Evolutionary conservation across 2,797 vertebrate species (phyloP).

Genomic region (Bufotes viridis): DNA sequence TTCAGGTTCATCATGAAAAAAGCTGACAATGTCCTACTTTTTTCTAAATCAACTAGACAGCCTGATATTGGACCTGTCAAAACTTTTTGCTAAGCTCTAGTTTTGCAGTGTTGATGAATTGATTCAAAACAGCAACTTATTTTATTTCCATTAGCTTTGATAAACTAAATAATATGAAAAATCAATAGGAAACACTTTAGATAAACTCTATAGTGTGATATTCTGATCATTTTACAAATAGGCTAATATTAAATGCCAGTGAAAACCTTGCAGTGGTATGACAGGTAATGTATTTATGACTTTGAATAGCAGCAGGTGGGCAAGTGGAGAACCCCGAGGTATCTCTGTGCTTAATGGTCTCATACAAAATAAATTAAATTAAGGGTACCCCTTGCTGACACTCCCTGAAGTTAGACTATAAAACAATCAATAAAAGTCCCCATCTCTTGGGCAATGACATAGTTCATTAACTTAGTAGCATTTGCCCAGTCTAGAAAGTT

Average conservation of each 20-base stretch:
- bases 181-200: conserved; percentile 34
- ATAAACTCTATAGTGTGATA: conserved; percentile 22
- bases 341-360: conserved; percentile 58
- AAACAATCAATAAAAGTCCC: conserved; percentile 55
- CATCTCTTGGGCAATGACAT: conserved; percentile 38
- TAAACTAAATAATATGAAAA: conserved; percentile 44
- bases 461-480: conserved; percentile 45
- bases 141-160: conserved; percentile 43
- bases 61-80: neutral
- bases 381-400: conserved; percentile 54
- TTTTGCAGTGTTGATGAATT: neutral
- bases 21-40: neutral
- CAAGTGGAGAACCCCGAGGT: conserved; percentile 52
- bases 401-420: conserved; percentile 50
- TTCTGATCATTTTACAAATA: conserved; percentile 25
- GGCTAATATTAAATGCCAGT: neutral
- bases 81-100: neutral
- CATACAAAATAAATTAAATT: conserved; percentile 58
- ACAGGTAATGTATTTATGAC: conserved; percentile 55
- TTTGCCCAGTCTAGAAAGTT: conserved; percentile 40
- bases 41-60: neutral
- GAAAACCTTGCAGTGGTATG: conserved; percentile 38
- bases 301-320: conserved; percentile 53
- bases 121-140: conserved; percentile 6
- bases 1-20: neutral